A percentile compares a stretch with the other conserved stretches of the same genome.
These are phyloP conservation scores for Drosophila ananassae DNA, from an alignment of 1,140 invertebrate genomes.

Conservation along the genomic window DNA sequence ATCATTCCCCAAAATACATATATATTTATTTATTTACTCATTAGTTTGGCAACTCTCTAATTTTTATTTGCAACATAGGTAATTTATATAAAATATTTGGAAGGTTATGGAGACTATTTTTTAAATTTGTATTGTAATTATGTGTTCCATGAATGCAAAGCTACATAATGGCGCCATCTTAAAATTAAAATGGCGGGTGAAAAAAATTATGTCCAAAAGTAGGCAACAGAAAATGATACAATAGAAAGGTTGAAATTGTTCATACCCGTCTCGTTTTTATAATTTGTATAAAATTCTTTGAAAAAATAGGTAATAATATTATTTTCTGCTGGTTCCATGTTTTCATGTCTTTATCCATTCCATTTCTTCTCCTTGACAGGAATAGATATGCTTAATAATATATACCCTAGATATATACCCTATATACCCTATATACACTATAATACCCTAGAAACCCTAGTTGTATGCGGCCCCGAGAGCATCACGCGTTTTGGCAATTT, in stretches of 20 bases:
- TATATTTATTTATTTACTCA: conserved; percentile 72
- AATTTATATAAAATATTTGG: not conserved
- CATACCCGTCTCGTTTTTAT: too few relatives aligned
- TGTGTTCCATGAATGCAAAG: not conserved
- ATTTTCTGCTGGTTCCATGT: too few relatives aligned
- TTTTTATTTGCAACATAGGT: conserved; percentile 26
- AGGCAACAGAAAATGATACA: not conserved
- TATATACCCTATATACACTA: too few relatives aligned
- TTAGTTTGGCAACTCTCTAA: conserved; percentile 28
- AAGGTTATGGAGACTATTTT: not conserved
- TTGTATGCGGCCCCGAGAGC: conserved; percentile 32
- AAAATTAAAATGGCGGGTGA: not conserved
- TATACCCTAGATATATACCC: too few relatives aligned
- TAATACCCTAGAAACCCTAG: not conserved
- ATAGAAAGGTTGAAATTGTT: not conserved
- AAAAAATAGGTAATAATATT: too few relatives aligned
- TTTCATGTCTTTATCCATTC: too few relatives aligned
- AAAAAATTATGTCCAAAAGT: not conserved
- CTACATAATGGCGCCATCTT: not conserved
- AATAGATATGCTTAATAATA: not conserved
- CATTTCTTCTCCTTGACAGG: not conserved
- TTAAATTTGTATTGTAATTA: not conserved
- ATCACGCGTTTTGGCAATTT: conserved; percentile 71
- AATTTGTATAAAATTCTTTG: too few relatives aligned
- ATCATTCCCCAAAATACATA: conserved; percentile 23